Conservation (phyloP, 2,113 vertebrate species). For the Orthonyx spaldingii region DNA sequence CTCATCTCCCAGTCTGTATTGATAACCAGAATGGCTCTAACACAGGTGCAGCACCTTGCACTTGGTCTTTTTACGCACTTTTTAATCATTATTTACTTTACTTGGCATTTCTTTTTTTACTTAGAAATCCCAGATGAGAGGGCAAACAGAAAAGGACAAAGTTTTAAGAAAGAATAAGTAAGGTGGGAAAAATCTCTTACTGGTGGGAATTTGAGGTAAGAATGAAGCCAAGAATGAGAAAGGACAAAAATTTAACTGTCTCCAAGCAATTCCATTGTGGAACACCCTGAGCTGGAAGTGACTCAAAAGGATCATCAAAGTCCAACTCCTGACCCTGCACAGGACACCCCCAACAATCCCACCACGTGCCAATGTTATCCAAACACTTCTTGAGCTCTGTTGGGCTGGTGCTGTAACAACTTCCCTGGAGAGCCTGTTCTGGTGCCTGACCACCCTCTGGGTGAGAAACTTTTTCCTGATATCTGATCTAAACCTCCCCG, state of each 20-base stretch:
- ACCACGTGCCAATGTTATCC: too few relatives aligned
- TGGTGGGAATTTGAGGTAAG: not conserved
- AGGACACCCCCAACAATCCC: accelerated
- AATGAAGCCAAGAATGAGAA: not conserved
- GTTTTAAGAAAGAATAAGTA: not conserved
- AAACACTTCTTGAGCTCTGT: not conserved
- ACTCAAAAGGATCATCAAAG: not conserved
- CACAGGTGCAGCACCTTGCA: not conserved
- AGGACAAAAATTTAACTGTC: not conserved
- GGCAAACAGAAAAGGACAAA: not conserved
- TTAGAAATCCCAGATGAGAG: not conserved
- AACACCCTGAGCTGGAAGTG: not conserved
- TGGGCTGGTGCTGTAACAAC: too few relatives aligned
- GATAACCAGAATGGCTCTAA: not conserved
- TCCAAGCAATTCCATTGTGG: not conserved
- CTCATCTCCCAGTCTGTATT: not conserved
- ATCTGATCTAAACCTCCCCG: not conserved
- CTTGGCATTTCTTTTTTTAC: not conserved
- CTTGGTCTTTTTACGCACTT: not conserved
- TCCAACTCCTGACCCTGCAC: not conserved
- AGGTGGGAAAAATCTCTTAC: not conserved
- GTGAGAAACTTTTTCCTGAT: not conserved
- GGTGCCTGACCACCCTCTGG: not conserved
- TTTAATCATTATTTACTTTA: not conserved
- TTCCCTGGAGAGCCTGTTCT: not conserved